Conservation (phyloP, 2,888 invertebrate genomes). For the Icerya purchasi region DNA sequence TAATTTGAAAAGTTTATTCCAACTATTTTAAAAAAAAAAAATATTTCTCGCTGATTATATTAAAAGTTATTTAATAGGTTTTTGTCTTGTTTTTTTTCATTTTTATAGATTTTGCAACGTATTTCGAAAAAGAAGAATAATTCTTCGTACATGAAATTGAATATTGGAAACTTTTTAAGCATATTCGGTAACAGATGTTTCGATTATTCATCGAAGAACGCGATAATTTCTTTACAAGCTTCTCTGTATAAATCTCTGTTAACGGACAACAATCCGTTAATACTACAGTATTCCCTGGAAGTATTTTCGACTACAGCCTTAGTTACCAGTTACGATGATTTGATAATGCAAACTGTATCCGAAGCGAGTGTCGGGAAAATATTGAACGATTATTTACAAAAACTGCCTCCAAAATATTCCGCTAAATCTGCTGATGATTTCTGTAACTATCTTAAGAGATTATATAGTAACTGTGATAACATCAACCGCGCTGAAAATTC, state of each 20-base stretch:
- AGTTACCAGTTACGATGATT: not conserved
- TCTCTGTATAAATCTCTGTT: not conserved
- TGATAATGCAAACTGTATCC: not conserved
- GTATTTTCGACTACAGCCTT: not conserved
- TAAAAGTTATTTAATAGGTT: no score
- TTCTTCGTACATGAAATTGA: not conserved
- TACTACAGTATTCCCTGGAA: not conserved
- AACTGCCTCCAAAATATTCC: not conserved
- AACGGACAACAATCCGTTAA: not conserved
- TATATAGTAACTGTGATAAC: no score
- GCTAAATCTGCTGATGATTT: no score
- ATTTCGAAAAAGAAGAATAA: not conserved
- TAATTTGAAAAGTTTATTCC: no score
- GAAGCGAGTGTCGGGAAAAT: not conserved
- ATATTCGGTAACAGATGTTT: not conserved
- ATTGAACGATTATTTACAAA: not conserved
- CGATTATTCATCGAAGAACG: not conserved
- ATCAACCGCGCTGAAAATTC: no score
- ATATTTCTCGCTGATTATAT: no score
- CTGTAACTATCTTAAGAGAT: no score
- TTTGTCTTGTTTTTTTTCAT: not conserved
- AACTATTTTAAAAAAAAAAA: no score
- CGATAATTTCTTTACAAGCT: not conserved
- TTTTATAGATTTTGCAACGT: not conserved
- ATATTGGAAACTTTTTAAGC: not conserved